phyloP scores from a whole-genome alignment of 35 echinoderm and acorn worm genomes.

The Apostichopus japonicus region DNA sequence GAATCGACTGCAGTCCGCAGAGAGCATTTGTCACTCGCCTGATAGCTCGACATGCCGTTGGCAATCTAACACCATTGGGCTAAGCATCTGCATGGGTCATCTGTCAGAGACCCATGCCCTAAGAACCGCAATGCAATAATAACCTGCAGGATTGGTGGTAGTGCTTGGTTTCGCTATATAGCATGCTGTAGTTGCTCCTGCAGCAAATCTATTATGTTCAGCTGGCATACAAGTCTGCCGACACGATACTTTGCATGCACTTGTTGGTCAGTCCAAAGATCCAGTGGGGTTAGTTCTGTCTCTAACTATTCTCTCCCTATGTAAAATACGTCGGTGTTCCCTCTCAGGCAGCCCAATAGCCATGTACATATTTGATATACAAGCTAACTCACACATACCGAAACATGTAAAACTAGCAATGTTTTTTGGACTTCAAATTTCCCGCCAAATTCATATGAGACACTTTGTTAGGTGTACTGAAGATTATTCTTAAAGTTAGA shows the following conservation, averaged over 20 bases:
- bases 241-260: conserved; percentile 34
- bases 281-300: conserved; percentile 30
- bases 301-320: not conserved
- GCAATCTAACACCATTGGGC: not conserved
- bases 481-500: conserved; percentile 18
- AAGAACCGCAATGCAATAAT: conserved; percentile 29
- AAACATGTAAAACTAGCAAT: not conserved
- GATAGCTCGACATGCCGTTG: not conserved
- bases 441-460: conserved; percentile 11
- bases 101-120: conserved; percentile 10
- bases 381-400: not conserved
- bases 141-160: not conserved
- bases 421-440: not conserved
- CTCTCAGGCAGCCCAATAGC: not conserved
- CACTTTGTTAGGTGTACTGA: not conserved
- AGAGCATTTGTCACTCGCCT: not conserved
- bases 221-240: not conserved
- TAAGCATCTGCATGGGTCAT: not conserved
- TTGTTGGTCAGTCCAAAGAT: conserved; percentile 32
- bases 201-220: conserved; percentile 3
- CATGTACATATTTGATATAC: not conserved
- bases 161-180: not conserved
- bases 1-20: not conserved
- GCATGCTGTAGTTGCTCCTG: not conserved
- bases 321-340: not conserved